phyloP scores from a whole-genome alignment of 2,888 invertebrate genomes.

The Mythimna vitellina region DNA sequence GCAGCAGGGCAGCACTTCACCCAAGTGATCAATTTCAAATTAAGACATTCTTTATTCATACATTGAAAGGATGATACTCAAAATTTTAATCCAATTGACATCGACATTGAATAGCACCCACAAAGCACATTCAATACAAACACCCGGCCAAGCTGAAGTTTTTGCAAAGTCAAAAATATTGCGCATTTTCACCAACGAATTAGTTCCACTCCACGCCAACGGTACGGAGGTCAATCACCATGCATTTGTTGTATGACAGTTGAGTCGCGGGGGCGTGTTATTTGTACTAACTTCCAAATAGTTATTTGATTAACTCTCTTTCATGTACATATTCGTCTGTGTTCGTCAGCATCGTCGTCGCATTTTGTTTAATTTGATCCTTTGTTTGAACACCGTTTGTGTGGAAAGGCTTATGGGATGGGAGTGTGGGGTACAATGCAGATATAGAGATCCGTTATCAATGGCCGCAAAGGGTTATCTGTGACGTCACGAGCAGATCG shows the following conservation, averaged over 20 bases:
- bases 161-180: slow-evolving; percentile 75
- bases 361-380: slow-evolving; percentile 89
- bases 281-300: slow-evolving; percentile 81
- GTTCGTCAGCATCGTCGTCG: slow-evolving; percentile 81
- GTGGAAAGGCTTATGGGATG: slow-evolving; percentile 84
- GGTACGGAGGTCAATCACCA: slow-evolving; percentile 84
- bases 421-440: slow-evolving; percentile 70
- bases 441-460: slow-evolving; percentile 83
- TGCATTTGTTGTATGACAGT: slow-evolving; percentile 83
- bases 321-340: slow-evolving; percentile 79
- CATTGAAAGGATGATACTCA: slow-evolving; percentile 28
- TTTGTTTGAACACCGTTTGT: slow-evolving; percentile 88
- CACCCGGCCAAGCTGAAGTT: slow-evolving; percentile 83
- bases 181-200: slow-evolving; percentile 83
- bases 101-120: slow-evolving; percentile 27
- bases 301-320: slow-evolving; percentile 90
- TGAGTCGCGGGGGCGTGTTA: slow-evolving; percentile 81
- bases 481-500: slow-evolving; percentile 80
- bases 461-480: slow-evolving; percentile 79
- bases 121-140: slow-evolving; percentile 39
- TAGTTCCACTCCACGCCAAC: slow-evolving; percentile 75
- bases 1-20: not conserved
- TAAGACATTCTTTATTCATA: not conserved
- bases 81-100: slow-evolving; percentile 49
- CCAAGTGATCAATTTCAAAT: not conserved